Evolutionary conservation across 2,888 invertebrate genomes (phyloP), one percentile per base, ranked within the genome.

Genomic region (Aporophyla lueneburgensis): DNA sequence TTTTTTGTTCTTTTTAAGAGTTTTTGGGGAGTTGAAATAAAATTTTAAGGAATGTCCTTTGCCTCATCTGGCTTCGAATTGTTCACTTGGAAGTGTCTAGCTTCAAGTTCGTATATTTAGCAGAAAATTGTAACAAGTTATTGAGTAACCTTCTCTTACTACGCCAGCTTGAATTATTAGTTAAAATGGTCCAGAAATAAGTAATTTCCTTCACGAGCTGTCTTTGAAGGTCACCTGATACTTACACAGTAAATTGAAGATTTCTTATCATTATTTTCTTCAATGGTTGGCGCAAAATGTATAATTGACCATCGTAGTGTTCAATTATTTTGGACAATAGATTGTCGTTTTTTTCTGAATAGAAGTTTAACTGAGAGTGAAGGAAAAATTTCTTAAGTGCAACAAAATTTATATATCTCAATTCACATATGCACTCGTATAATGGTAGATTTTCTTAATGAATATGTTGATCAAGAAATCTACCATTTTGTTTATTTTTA

Each of bases 231-330:
- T 54, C 65, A 7, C 5, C 72, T 27, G 46, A 74, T 75, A 24
- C 16, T 65, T 59, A 78, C 59, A 74, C 54, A 67, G 67, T 56
- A 66, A 71, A 68, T 79, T 68, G 51, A 67, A 27, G 43, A 51
- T 63, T 63, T 79, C n/a, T 51, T n/a, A 27, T 63, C 54, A 68
- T 82, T 83, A 71, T 69, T 71, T 78, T 69, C 43, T 12, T 65
- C 43, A 69, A 69, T 56, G 58, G 54, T 63, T 59, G 21, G 68
- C 43, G 33, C 33, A 68, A 74, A 67, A 81, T n/a, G n/a, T 49
- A 58, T 54, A 63, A 81, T 53, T 51, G 67, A 66, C 59, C 59
- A 75, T 33, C 61, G 14, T 49, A 4, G 24, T 24, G 16, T 76
- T 71, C 54, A 63, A 76, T 71, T 76, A 71, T 72, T 83, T 71